A percentile compares a stretch with the other conserved stretches of the same genome.
Conservation (phyloP, 2,113 vertebrate genomes). For the Engraulis encrasicolus region DNA sequence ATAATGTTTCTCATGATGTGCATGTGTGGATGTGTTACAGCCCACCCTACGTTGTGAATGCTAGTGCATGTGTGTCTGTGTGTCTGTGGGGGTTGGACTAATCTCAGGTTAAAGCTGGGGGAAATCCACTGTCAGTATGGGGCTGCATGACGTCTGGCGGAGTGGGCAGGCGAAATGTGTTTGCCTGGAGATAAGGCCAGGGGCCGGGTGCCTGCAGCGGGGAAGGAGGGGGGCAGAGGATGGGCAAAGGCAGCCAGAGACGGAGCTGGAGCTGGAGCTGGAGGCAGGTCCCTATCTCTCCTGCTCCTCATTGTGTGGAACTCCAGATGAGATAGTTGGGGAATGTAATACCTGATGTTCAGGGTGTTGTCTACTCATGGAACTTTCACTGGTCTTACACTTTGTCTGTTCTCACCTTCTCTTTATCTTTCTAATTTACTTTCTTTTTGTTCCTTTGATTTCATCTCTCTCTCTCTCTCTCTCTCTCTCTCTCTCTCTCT, state of each 20-base stretch:
- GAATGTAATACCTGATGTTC: slow-evolving; percentile 68
- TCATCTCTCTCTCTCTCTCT: neutral
- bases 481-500: neutral
- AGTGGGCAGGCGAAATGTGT: slow-evolving; percentile 68
- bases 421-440: neutral
- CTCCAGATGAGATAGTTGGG: slow-evolving; percentile 62
- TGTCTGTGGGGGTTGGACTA: slow-evolving; percentile 45
- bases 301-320: slow-evolving; percentile 67
- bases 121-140: slow-evolving; percentile 70
- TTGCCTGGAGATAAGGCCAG: slow-evolving; percentile 74
- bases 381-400: neutral
- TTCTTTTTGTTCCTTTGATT: too few relatives aligned
- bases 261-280: too few relatives aligned
- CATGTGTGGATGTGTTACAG: too few relatives aligned
- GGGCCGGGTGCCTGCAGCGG: too few relatives aligned
- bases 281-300: slow-evolving; percentile 71
- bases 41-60: too few relatives aligned
- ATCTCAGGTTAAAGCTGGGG: slow-evolving; percentile 65
- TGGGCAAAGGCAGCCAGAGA: too few relatives aligned
- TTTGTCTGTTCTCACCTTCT: too few relatives aligned
- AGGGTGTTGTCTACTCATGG: neutral
- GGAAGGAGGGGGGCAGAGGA: slow-evolving; percentile 59
- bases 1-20: slow-evolving; percentile 2
- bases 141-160: slow-evolving; percentile 48
- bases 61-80: too few relatives aligned